Conservation (phyloP, 2,797 vertebrate species). For the Poecilia wingei region DNA sequence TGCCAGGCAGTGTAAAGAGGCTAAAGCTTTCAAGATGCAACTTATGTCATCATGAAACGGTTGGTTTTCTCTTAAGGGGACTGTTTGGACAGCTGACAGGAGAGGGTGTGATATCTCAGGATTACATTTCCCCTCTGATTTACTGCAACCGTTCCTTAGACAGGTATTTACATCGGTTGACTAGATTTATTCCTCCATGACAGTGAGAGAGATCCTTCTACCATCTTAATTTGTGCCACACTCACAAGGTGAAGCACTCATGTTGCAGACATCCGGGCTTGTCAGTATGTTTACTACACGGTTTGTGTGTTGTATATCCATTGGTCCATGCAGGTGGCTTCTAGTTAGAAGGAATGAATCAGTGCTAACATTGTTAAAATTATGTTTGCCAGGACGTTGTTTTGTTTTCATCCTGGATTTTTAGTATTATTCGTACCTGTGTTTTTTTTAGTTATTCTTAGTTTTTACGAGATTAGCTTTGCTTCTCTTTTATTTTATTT, state of each 20-base stretch:
- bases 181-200: constrained; percentile 27
- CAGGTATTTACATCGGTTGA: constrained; percentile 2
- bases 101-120: constrained; percentile 38
- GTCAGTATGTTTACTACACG: background rate
- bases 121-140: constrained; percentile 38
- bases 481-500: too few relatives aligned
- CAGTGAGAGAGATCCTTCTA: constrained; percentile 5
- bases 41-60: constrained; percentile 4
- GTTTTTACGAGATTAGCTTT: too few relatives aligned
- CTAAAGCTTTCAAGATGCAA: constrained; percentile 34
- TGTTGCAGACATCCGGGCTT: background rate
- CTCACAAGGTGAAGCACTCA: background rate
- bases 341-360: background rate
- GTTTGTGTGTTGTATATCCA: background rate
- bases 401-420: too few relatives aligned
- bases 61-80: constrained; percentile 53
- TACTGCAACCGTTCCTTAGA: constrained; percentile 24
- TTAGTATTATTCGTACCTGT: too few relatives aligned
- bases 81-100: constrained; percentile 50
- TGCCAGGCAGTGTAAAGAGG: constrained; percentile 5
- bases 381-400: background rate
- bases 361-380: background rate
- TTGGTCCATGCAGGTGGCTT: background rate
- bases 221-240: background rate
- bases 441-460: too few relatives aligned